Conservation (phyloP, 2,888 invertebrate species). For the Scaptomyza caliginosa region DNA sequence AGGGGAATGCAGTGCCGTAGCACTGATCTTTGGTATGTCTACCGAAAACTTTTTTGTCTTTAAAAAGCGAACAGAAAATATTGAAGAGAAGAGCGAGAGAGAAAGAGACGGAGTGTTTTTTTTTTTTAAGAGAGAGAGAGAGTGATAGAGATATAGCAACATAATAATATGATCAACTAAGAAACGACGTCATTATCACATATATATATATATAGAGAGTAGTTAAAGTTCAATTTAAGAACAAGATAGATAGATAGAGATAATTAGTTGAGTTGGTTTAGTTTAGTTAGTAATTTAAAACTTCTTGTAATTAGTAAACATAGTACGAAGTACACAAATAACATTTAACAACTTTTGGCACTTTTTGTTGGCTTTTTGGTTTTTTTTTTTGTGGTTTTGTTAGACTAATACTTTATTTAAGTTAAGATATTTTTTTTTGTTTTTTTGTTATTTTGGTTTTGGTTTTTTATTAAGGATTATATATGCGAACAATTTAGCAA, state of each 20-base stretch:
- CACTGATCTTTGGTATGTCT: conserved; percentile 40
- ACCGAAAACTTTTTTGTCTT: conserved; percentile 26
- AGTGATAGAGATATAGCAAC: conserved; percentile 63
- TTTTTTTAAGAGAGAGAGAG: conserved; percentile 28
- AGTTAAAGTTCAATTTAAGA: conserved; percentile 62
- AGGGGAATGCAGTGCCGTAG: conserved; percentile 16
- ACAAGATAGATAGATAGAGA: conserved; percentile 56
- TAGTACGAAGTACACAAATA: conserved; percentile 80
- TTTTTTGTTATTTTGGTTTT: conserved; percentile 54
- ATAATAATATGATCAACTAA: conserved; percentile 76
- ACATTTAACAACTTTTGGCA: conserved; percentile 79
- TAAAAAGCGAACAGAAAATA: conserved; percentile 67
- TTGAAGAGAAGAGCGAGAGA: conserved; percentile 50
- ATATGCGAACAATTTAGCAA: conserved; percentile 80
- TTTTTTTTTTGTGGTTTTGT: conserved; percentile 53
- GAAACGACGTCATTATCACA: conserved; percentile 65
- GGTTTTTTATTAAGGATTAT: conserved; percentile 68
- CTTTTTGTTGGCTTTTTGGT: conserved; percentile 66
- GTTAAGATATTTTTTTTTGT: conserved; percentile 51
- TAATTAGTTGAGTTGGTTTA: conserved; percentile 64
- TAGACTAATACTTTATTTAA: conserved; percentile 78
- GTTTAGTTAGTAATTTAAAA: conserved; percentile 70
- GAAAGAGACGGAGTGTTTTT: conserved; percentile 28
- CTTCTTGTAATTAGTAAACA: conserved; percentile 76
- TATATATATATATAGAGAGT: conserved; percentile 46